These are phyloP conservation scores for Zaprionus ghesquierei DNA, from an alignment of 1,140 invertebrate species.

Conservation along the genomic window DNA sequence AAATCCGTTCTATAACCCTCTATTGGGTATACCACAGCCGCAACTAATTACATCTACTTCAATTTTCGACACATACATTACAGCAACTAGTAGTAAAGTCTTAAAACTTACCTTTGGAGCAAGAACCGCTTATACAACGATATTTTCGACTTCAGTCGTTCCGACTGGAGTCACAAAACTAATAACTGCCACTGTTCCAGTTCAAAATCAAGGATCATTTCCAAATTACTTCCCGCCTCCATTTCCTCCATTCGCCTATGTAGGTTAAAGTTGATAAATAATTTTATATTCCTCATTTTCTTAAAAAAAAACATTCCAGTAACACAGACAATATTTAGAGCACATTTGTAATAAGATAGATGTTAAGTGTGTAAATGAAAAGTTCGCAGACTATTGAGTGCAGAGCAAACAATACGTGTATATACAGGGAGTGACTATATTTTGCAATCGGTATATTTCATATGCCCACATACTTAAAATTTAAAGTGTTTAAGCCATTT, in stretches of 20 bases:
- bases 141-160: slow-evolving; percentile 92
- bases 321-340: no score
- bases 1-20: slow-evolving; percentile 83
- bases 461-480: not conserved
- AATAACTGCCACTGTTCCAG: slow-evolving; percentile 89
- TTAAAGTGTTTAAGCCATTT: not conserved
- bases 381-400: not conserved
- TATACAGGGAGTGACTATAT: not conserved
- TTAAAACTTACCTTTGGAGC: slow-evolving; percentile 94
- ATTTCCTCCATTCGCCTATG: slow-evolving; percentile 87
- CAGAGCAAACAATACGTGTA: not conserved
- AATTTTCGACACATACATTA: slow-evolving; percentile 90
- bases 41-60: slow-evolving; percentile 92
- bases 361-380: no score
- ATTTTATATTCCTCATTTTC: no score
- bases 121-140: slow-evolving; percentile 92
- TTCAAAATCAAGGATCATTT: slow-evolving; percentile 90
- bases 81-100: slow-evolving; percentile 91
- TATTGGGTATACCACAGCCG: slow-evolving; percentile 83
- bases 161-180: slow-evolving; percentile 92
- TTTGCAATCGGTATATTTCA: not conserved
- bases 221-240: slow-evolving; percentile 85
- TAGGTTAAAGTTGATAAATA: no score
- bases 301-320: no score
- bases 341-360: not conserved